A percentile compares a stretch with the other conserved stretches of the same genome.
phyloP scores from a whole-genome alignment of 2,888 invertebrate species.

The Schizaphis graminum region DNA sequence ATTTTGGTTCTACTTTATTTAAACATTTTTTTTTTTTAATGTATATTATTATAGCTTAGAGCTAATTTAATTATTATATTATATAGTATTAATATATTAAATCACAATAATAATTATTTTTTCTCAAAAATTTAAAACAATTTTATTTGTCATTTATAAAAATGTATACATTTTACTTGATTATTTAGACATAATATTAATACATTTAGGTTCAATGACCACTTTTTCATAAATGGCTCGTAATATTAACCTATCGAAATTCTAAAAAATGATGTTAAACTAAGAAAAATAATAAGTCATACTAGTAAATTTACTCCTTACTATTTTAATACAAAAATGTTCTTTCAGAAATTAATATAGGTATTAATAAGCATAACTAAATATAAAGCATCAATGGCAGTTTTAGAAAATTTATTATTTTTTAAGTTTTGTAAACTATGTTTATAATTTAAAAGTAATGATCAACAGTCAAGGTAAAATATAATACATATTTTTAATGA shows the following conservation, averaged over 20 bases:
- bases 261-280: neutral
- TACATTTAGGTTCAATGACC: neutral
- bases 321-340: neutral
- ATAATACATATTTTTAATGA: neutral
- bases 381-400: neutral
- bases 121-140: neutral
- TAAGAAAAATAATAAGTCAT: neutral
- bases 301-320: neutral
- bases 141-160: neutral
- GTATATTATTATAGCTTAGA: neutral
- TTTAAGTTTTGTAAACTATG: neutral
- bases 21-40: neutral
- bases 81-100: neutral
- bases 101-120: neutral
- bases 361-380: neutral
- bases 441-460: neutral
- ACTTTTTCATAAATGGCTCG: neutral
- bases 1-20: neutral
- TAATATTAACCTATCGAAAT: neutral
- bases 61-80: neutral
- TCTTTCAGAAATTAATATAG: neutral
- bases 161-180: neutral
- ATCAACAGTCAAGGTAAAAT: neutral
- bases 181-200: neutral
- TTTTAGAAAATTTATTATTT: neutral